phyloP scores from a whole-genome alignment of 2,797 vertebrate species.

The Euphonia xanthogaster region DNA sequence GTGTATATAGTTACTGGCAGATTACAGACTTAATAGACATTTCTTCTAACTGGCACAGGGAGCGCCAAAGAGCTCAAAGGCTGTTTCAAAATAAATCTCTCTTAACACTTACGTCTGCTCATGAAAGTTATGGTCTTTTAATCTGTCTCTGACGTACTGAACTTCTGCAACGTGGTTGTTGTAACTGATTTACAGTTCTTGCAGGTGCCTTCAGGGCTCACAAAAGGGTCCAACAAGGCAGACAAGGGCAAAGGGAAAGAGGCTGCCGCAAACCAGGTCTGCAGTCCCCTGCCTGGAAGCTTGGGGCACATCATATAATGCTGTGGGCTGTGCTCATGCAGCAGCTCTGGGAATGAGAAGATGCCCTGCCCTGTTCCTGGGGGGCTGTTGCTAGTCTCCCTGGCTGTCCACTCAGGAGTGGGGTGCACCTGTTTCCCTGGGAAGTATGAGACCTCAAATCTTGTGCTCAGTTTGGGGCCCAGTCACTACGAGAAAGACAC shows the following conservation, averaged over 20 bases:
- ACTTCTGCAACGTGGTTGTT: not conserved
- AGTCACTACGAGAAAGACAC: accelerated
- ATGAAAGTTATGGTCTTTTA: not conserved
- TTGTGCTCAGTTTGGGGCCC: not conserved
- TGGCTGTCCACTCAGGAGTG: not conserved
- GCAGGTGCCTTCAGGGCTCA: not conserved
- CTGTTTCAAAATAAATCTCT: not conserved
- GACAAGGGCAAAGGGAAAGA: not conserved
- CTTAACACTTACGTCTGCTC: not conserved
- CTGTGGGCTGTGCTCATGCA: not conserved
- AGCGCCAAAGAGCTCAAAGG: not conserved
- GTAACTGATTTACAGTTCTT: not conserved
- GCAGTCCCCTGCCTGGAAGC: not conserved
- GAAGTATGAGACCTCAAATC: not conserved
- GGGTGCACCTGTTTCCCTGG: not conserved
- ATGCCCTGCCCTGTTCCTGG: not conserved
- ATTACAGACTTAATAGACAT: not conserved
- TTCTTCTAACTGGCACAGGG: not conserved
- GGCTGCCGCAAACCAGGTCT: not conserved
- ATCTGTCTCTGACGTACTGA: not conserved
- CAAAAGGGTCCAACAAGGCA: not conserved
- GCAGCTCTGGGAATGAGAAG: accelerated
- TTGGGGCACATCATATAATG: accelerated
- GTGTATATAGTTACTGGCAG: not conserved
- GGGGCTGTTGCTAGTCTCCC: not conserved